Evolutionary conservation across 2,113 vertebrate genomes (phyloP).

Genomic region (Platanista minor): DNA sequence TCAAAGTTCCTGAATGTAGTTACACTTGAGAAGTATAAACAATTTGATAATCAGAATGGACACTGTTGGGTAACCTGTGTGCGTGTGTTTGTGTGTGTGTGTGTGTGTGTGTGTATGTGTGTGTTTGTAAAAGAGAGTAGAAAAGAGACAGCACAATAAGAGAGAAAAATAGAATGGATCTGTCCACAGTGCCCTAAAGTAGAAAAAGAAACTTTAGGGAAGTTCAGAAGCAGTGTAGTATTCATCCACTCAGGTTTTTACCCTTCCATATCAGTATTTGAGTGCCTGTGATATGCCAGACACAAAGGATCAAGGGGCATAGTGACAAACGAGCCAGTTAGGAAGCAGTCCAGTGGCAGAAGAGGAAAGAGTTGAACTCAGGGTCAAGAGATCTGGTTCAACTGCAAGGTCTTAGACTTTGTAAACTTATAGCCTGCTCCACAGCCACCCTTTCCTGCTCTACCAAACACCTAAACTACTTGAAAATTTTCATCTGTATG

Average conservation of each 20-base stretch:
- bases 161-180: neutral
- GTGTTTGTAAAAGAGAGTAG: neutral
- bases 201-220: neutral
- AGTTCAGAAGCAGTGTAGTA: neutral
- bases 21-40: neutral
- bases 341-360: neutral
- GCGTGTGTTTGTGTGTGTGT: neutral
- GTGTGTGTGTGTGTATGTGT: neutral
- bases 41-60: slow-evolving; percentile 17
- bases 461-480: neutral
- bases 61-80: neutral
- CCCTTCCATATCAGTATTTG: neutral
- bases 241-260: neutral
- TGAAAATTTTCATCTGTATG: neutral
- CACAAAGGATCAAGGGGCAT: too few relatives aligned
- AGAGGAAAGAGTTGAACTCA: neutral
- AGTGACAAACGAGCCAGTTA: neutral
- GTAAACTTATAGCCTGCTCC: neutral
- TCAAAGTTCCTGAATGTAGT: neutral
- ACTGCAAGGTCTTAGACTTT: neutral
- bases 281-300: neutral
- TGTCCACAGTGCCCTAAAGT: neutral
- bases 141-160: neutral
- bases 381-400: neutral
- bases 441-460: neutral